These are phyloP conservation scores for Sarcophaga caerulescens DNA, from an alignment of 2,888 invertebrate species.

Conservation along the genomic window DNA sequence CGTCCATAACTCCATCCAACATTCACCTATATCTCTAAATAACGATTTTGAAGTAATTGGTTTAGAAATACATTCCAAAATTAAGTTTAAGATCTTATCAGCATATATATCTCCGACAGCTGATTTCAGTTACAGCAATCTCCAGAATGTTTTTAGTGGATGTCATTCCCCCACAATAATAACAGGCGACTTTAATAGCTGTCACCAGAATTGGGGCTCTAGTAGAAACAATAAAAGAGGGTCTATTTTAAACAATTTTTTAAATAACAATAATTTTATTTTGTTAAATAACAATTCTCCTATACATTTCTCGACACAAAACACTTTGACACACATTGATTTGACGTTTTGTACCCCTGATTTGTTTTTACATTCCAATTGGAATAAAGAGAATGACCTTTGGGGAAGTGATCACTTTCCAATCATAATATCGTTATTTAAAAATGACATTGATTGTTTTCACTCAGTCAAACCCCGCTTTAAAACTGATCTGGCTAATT, in stretches of 20 bases:
- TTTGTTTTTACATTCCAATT: slow-evolving; percentile 10
- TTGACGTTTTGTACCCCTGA: slow-evolving; percentile 30
- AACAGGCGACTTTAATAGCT: slow-evolving; percentile 9
- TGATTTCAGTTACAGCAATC: background rate
- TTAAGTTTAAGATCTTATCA: slow-evolving; percentile 16
- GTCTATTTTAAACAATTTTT: slow-evolving; percentile 9
- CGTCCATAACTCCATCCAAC: slow-evolving; percentile 34
- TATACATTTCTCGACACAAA: slow-evolving; percentile 48
- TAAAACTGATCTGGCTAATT: slow-evolving; percentile 7
- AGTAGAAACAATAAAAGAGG: slow-evolving; percentile 19
- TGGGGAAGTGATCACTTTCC: slow-evolving; percentile 6
- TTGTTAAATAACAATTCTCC: slow-evolving; percentile 17
- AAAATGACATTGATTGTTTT: background rate
- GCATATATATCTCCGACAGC: background rate
- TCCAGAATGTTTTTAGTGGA: background rate
- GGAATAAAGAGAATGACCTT: slow-evolving; percentile 16
- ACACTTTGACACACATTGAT: slow-evolving; percentile 47
- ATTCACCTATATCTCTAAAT: slow-evolving; percentile 2
- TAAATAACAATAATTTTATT: background rate
- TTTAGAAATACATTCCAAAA: background rate
- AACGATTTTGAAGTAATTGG: slow-evolving; percentile 12
- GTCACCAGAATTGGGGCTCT: slow-evolving; percentile 34
- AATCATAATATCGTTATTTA: background rate
- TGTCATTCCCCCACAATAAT: background rate
- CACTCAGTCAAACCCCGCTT: background rate